Evolutionary conservation across 2,888 invertebrate species (phyloP).

Genomic region (Leptura quadrifasciata): DNA sequence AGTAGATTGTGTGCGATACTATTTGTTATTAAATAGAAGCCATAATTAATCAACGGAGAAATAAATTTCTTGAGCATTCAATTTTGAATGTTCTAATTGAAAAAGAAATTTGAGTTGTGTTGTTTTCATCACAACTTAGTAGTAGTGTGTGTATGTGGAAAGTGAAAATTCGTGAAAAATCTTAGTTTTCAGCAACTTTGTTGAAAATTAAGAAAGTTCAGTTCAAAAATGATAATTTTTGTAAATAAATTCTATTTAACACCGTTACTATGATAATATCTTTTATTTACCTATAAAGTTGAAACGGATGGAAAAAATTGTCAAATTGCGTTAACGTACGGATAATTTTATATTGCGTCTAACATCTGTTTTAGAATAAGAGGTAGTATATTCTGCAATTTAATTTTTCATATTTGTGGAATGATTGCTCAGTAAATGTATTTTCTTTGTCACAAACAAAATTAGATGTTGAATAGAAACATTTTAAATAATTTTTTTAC

Average conservation of each 20-base stretch:
- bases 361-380: background rate
- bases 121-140: slow-evolving; percentile 62
- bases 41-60: background rate
- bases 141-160: slow-evolving; percentile 48
- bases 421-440: background rate
- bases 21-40: slow-evolving; percentile 1
- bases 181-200: slow-evolving; percentile 53
- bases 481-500: background rate
- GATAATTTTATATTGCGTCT: background rate
- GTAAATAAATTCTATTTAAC: slow-evolving; percentile 24
- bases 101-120: slow-evolving; percentile 57
- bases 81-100: slow-evolving; percentile 52
- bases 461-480: background rate
- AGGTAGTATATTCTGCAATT: background rate
- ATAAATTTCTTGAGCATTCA: slow-evolving; percentile 50
- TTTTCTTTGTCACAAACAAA: no score
- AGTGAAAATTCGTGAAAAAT: slow-evolving; percentile 33
- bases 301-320: background rate
- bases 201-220: slow-evolving; percentile 49
- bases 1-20: background rate
- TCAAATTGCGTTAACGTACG: background rate
- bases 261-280: slow-evolving; percentile 15
- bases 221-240: background rate
- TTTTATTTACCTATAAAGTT: slow-evolving; percentile 13
- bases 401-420: background rate